phyloP scores from a whole-genome alignment of 2,113 vertebrate genomes.

The Hipposideros armiger region DNA sequence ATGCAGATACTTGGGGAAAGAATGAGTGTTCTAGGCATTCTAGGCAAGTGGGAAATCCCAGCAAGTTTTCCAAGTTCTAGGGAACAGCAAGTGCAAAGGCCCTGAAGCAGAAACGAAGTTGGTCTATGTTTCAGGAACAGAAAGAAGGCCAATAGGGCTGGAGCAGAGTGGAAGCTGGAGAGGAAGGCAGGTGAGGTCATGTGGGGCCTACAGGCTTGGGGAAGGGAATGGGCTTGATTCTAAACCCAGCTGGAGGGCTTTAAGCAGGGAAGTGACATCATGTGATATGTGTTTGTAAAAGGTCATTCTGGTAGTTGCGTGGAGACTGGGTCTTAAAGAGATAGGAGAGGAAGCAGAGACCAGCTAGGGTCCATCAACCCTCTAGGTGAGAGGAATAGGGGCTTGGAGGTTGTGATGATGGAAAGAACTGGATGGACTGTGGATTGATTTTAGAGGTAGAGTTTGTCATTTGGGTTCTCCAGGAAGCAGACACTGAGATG shows the following conservation, averaged over 20 bases:
- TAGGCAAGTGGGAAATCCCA: not conserved
- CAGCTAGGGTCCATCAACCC: not conserved
- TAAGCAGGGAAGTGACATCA: not conserved
- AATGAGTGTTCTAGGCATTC: not conserved
- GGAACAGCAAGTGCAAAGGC: slow-evolving; percentile 14
- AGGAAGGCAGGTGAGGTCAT: not conserved
- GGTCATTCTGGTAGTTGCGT: not conserved
- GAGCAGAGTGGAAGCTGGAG: not conserved
- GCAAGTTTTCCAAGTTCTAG: not conserved
- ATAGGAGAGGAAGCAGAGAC: not conserved
- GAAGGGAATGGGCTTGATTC: not conserved
- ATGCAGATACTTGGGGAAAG: not conserved
- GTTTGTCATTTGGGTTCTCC: not conserved
- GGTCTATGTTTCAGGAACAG: not conserved
- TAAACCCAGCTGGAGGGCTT: not conserved
- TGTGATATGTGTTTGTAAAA: not conserved
- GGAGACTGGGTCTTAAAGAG: not conserved
- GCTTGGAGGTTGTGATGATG: not conserved
- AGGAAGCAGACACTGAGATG: not conserved
- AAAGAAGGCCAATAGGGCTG: not conserved
- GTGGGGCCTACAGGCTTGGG: not conserved
- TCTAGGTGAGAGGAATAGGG: not conserved
- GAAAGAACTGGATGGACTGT: not conserved
- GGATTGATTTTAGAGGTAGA: not conserved
- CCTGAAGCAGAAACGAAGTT: not conserved